Conservation (phyloP, 1,140 invertebrate genomes). For the Temnothorax curvispinosus region DNA sequence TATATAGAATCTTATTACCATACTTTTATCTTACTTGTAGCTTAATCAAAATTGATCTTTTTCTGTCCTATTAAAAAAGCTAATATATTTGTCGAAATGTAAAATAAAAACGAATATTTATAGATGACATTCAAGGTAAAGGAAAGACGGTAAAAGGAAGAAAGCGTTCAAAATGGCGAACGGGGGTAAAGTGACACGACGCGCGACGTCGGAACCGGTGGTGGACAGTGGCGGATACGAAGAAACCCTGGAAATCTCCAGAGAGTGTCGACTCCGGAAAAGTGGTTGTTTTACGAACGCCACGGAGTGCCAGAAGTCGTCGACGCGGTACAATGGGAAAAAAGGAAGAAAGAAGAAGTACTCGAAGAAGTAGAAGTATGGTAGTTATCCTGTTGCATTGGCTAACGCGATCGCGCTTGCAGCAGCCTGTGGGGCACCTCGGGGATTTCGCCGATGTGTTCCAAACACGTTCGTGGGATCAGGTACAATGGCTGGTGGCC, state of each 20-base stretch:
- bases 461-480: constrained; percentile 74
- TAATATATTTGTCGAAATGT: background rate
- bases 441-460: constrained; percentile 60
- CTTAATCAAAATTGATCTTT: background rate
- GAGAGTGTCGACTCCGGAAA: constrained; percentile 67
- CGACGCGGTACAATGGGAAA: constrained; percentile 65
- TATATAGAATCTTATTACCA: background rate
- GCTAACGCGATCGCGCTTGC: constrained; percentile 28
- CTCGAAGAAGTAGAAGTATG: constrained; percentile 37
- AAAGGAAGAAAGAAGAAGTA: constrained; percentile 39
- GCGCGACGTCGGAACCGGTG: background rate
- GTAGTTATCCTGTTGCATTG: constrained; percentile 55
- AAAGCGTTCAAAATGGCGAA: constrained; percentile 15
- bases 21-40: background rate
- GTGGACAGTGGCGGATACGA: constrained; percentile 61
- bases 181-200: background rate
- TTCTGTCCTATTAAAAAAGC: background rate
- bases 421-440: constrained; percentile 8
- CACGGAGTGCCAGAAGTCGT: constrained; percentile 70
- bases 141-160: background rate
- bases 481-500: constrained; percentile 71
- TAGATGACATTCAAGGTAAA: background rate
- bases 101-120: background rate
- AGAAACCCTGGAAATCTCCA: constrained; percentile 75
- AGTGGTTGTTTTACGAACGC: constrained; percentile 79